A percentile compares a stretch with the other conserved stretches of the same genome.
Evolutionary conservation across 1,140 invertebrate species (phyloP).

Genomic region (Plectrocnemia conspersa): DNA sequence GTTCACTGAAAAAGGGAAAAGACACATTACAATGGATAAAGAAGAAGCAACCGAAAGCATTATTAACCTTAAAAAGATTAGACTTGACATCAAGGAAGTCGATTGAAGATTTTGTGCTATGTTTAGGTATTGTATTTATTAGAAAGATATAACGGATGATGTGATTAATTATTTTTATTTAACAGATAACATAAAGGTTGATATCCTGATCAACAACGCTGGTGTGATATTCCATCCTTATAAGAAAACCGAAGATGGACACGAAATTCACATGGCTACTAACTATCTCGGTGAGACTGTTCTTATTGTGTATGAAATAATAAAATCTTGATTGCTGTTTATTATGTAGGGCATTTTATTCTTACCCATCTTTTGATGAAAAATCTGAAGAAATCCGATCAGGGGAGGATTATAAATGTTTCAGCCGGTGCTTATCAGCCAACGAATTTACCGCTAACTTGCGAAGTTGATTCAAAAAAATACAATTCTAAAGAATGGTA

Average conservation of each 20-base stretch:
- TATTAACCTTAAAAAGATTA: conserved; percentile 38
- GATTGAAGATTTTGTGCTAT: conserved; percentile 37
- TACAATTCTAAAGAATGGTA: conserved; percentile 54
- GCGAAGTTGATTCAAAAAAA: conserved; percentile 45
- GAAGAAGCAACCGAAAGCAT: conserved; percentile 31
- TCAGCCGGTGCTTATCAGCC: conserved; percentile 50
- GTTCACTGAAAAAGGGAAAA: conserved; percentile 45
- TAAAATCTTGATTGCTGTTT: conserved; percentile 8
- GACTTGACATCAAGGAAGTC: conserved; percentile 40
- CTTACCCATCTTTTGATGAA: conserved; percentile 57
- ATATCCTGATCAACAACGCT: conserved; percentile 60
- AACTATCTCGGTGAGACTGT: conserved; percentile 51
- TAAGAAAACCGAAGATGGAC: conserved; percentile 51
- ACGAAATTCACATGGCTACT: conserved; percentile 54
- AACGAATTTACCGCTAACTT: conserved; percentile 47
- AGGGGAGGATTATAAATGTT: conserved; percentile 58
- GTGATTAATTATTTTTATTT: conserved; percentile 39
- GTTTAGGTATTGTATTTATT: conserved; percentile 21
- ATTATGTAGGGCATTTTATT: conserved; percentile 53
- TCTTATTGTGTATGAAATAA: conserved; percentile 3
- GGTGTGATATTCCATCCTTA: conserved; percentile 53
- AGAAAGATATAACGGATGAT: conserved; percentile 33
- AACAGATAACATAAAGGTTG: conserved; percentile 42
- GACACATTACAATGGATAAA: conserved; percentile 39
- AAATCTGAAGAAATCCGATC: conserved; percentile 48